Conservation (phyloP, 2,888 invertebrate species). For the Rutpela maculata region DNA sequence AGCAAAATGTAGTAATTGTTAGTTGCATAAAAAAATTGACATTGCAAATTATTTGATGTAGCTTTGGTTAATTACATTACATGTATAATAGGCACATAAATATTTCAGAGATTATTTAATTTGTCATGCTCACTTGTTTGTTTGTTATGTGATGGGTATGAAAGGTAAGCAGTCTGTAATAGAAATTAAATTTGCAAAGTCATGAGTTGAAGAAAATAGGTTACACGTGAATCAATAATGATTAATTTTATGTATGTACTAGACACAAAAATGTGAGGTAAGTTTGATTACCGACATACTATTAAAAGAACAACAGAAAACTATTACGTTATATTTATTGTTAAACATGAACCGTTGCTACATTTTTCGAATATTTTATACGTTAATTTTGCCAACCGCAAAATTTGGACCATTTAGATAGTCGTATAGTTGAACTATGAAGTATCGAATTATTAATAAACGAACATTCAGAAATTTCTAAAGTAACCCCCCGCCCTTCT, state of each 20-base stretch:
- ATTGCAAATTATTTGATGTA: neutral
- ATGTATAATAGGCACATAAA: neutral
- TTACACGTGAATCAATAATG: conserved; percentile 9
- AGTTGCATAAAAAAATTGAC: neutral
- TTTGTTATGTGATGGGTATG: neutral
- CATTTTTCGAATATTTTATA: neutral
- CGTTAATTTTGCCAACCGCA: neutral
- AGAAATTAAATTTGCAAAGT: neutral
- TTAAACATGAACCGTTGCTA: neutral
- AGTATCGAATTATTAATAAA: neutral
- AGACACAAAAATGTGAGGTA: conserved; percentile 18
- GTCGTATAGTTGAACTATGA: neutral
- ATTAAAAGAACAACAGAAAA: conserved; percentile 8
- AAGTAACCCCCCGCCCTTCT: too few relatives aligned
- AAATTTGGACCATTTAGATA: neutral
- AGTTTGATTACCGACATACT: conserved; percentile 1
- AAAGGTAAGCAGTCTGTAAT: neutral
- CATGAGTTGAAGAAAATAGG: neutral
- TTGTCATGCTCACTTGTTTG: neutral
- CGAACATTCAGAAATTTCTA: too few relatives aligned
- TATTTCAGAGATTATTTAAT: neutral
- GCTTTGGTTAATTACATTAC: neutral
- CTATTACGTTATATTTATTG: conserved; percentile 3
- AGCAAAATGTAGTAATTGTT: neutral
- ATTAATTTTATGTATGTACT: conserved; percentile 7